Conservation (phyloP, 2,113 vertebrate species). For the Nothobranchius kuhntae region DNA sequence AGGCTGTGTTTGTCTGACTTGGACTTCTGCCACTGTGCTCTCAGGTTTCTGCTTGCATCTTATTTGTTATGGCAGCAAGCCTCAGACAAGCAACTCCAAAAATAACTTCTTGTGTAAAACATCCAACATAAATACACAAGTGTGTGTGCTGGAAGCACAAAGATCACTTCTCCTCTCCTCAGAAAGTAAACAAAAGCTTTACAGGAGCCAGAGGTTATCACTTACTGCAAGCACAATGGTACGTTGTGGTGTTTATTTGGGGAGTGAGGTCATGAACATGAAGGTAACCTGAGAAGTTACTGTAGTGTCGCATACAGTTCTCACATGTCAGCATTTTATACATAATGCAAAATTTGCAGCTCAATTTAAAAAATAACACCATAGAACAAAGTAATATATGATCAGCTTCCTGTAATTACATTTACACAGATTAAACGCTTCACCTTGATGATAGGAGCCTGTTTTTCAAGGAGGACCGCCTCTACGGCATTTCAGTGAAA, state of each 20-base stretch:
- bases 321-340: not conserved
- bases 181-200: not conserved
- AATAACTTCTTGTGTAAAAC: constrained; percentile 29
- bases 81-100: constrained; percentile 8
- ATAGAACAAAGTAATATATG: not conserved
- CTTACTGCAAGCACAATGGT: not conserved
- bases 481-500: too few relatives aligned
- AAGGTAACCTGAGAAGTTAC: too few relatives aligned
- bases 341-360: not conserved
- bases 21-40: constrained; percentile 26
- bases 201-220: not conserved
- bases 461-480: not conserved
- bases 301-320: not conserved
- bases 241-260: not conserved
- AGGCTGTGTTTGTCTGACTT: constrained; percentile 19
- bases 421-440: not conserved
- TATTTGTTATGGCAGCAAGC: constrained; percentile 10
- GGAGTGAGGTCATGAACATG: not conserved
- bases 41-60: constrained; percentile 29
- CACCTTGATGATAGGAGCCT: too few relatives aligned
- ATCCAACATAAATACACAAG: constrained; percentile 34
- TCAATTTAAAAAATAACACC: not conserved
- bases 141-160: not conserved
- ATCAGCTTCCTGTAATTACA: not conserved
- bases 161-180: not conserved